Conservation (phyloP, 2,888 invertebrate genomes). For the Pseudococcus jackbeardsleyi region DNA sequence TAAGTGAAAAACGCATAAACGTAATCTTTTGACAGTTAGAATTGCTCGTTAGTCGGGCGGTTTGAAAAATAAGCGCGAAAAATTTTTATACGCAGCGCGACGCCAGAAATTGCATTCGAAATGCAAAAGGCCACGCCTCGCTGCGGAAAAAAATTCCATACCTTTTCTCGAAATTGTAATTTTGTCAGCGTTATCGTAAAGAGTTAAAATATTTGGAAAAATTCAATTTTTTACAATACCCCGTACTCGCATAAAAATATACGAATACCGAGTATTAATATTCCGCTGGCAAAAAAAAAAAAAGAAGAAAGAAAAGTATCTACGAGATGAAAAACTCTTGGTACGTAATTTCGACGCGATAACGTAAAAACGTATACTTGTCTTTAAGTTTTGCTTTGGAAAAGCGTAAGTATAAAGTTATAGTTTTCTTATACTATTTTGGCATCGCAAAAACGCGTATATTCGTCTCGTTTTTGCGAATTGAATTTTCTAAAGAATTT, state of each 20-base stretch:
- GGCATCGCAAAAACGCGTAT: not conserved
- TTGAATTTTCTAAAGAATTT: not conserved
- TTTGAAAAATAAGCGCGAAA: slow-evolving; percentile 1
- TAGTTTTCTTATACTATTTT: not conserved
- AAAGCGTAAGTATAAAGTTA: slow-evolving; percentile 14
- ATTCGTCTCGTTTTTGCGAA: not conserved
- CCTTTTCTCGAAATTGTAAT: not conserved
- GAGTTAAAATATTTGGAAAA: slow-evolving; percentile 28
- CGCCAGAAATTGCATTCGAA: slow-evolving; percentile 22
- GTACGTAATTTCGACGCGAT: slow-evolving; percentile 20
- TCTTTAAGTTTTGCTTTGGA: not conserved
- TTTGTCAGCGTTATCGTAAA: slow-evolving; percentile 13
- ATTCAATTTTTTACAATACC: slow-evolving; percentile 37
- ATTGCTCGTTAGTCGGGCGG: not conserved
- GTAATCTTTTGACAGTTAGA: slow-evolving; percentile 36
- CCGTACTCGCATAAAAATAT: not conserved
- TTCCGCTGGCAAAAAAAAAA: not conserved
- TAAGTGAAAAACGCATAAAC: slow-evolving; percentile 27
- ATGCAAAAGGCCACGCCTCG: not conserved
- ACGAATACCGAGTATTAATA: slow-evolving; percentile 27
- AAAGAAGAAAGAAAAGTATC: too few species aligned
- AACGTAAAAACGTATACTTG: slow-evolving; percentile 34
- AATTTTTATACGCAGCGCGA: not conserved
- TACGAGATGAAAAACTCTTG: not conserved
- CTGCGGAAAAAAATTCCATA: not conserved